Conservation (phyloP, 1,140 invertebrate genomes). For the Drosophila suzukii region DNA sequence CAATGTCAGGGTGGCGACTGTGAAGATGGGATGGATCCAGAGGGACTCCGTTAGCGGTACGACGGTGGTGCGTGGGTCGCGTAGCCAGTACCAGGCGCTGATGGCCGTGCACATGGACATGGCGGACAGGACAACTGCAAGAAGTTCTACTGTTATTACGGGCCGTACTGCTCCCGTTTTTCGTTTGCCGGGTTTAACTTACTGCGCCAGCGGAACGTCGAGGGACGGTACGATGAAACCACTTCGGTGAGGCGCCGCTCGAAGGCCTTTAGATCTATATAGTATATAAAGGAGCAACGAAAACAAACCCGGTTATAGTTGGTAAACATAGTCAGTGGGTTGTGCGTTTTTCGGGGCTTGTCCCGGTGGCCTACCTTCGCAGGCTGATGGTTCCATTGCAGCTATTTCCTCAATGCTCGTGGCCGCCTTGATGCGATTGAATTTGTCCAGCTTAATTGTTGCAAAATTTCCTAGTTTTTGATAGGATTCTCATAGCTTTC, state of each 20-base stretch:
- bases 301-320: slow-evolving; percentile 30
- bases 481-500: slow-evolving; percentile 69
- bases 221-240: slow-evolving; percentile 96
- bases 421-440: slow-evolving; percentile 63
- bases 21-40: slow-evolving; percentile 98
- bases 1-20: slow-evolving; percentile 93
- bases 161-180: background rate
- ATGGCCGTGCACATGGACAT: slow-evolving; percentile 95
- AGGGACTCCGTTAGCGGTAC: slow-evolving; percentile 96
- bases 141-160: slow-evolving; percentile 20
- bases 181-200: slow-evolving; percentile 73
- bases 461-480: slow-evolving; percentile 54
- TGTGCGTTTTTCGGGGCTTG: background rate
- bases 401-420: slow-evolving; percentile 77
- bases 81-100: slow-evolving; percentile 97
- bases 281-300: slow-evolving; percentile 17
- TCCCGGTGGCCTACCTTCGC: slow-evolving; percentile 61
- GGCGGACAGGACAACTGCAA: slow-evolving; percentile 91
- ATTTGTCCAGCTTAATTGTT: slow-evolving; percentile 73
- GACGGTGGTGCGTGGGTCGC: slow-evolving; percentile 94
- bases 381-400: slow-evolving; percentile 82
- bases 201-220: slow-evolving; percentile 97
- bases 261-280: slow-evolving; percentile 97
- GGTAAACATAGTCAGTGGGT: slow-evolving; percentile 45
- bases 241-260: slow-evolving; percentile 97